A percentile compares a stretch with the other conserved stretches of the same genome.
Evolutionary conservation across 2,113 vertebrate genomes (phyloP).

Genomic region (Lepidothrix coronata): DNA sequence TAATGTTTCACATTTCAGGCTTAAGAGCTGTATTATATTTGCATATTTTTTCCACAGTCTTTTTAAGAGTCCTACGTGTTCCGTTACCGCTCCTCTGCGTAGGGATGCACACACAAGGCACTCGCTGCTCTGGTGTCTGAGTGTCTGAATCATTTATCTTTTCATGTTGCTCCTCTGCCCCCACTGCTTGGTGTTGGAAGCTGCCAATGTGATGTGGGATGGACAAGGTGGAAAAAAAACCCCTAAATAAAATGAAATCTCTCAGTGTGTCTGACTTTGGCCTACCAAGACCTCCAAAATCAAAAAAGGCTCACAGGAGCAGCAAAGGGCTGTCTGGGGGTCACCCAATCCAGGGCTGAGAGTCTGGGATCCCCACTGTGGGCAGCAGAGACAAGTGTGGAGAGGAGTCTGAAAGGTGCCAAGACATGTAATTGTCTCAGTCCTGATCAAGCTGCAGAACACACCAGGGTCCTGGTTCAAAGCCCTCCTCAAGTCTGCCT

Average conservation of each 20-base stretch:
- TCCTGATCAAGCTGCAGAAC: slow-evolving; percentile 70
- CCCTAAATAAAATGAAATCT: slow-evolving; percentile 8
- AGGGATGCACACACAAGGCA: neutral
- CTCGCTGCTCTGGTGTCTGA: neutral
- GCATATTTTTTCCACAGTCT: neutral
- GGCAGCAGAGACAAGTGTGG: slow-evolving; percentile 61
- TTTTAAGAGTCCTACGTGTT: neutral
- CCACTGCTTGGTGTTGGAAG: slow-evolving; percentile 59
- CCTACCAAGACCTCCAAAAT: slow-evolving; percentile 55
- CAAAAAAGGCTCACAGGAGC: slow-evolving; percentile 42
- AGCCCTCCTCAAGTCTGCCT: slow-evolving; percentile 70
- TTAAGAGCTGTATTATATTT: neutral
- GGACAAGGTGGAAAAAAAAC: neutral
- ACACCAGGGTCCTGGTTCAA: slow-evolving; percentile 66
- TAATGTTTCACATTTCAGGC: neutral
- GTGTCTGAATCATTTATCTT: slow-evolving; percentile 57
- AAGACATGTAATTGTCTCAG: slow-evolving; percentile 64
- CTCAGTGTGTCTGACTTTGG: slow-evolving; percentile 65
- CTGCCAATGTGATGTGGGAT: slow-evolving; percentile 22
- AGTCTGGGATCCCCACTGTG: slow-evolving; percentile 52
- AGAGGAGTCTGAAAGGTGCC: slow-evolving; percentile 71
- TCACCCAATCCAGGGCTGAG: slow-evolving; percentile 42
- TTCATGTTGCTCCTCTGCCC: slow-evolving; percentile 61
- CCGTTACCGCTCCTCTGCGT: fast-evolving
- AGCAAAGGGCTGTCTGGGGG: slow-evolving; percentile 61